These are phyloP conservation scores for Agriopis leucophaearia DNA, from an alignment of 2,888 invertebrate species.

Conservation along the genomic window DNA sequence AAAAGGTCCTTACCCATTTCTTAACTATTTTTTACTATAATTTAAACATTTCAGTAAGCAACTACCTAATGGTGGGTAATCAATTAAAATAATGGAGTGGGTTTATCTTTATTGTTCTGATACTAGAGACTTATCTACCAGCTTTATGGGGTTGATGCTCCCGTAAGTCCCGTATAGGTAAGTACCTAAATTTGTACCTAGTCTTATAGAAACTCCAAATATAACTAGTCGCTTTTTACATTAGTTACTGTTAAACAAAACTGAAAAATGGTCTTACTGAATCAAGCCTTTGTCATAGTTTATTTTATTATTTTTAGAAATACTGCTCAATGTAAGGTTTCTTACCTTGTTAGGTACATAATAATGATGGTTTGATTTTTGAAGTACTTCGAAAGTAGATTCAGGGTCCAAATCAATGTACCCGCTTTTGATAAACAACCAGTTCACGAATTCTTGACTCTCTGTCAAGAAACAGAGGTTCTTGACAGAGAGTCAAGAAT, in stretches of 20 bases:
- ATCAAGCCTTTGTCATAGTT: not conserved
- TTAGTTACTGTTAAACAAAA: not conserved
- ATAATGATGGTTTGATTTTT: not conserved
- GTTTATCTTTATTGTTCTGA: conserved; percentile 23
- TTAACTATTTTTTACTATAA: not conserved
- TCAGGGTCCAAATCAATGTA: not conserved
- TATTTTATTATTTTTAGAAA: conserved; percentile 12
- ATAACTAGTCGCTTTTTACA: conserved; percentile 6
- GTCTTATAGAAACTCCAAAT: conserved; percentile 1
- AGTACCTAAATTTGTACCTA: conserved; percentile 2
- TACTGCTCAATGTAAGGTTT: conserved; percentile 23
- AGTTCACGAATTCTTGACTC: too few species aligned
- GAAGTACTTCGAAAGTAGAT: not conserved
- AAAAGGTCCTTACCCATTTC: not conserved
- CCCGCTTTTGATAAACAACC: too few species aligned
- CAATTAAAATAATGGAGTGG: conserved; percentile 14
- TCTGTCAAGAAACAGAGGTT: too few species aligned
- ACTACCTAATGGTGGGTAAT: not conserved
- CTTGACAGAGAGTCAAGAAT: too few species aligned
- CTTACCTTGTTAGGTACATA: not conserved
- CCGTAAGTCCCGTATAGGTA: conserved; percentile 32
- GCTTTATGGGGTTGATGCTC: conserved; percentile 37
- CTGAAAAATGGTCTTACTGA: not conserved
- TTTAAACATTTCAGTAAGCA: not conserved
- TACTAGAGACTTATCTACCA: conserved; percentile 4